Conservation (phyloP, 2,797 vertebrate genomes). For the Hemitrygon akajei region DNA sequence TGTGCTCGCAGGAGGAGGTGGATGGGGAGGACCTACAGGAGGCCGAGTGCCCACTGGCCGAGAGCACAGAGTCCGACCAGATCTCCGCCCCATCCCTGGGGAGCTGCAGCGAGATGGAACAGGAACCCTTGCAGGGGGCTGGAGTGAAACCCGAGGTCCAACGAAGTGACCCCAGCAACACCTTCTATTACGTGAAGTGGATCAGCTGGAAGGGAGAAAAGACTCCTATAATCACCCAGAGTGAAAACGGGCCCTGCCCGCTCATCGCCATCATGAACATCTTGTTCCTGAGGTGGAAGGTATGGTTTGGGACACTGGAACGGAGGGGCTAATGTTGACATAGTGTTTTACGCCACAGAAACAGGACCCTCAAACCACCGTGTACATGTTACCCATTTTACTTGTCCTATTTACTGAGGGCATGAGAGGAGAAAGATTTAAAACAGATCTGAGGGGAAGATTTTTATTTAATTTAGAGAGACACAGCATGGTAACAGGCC, state of each 20-base stretch:
- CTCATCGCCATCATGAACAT: slow-evolving; percentile 89
- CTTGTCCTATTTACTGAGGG: too few relatives aligned
- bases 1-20: background rate
- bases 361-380: too few relatives aligned
- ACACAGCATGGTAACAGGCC: too few relatives aligned
- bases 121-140: accelerated
- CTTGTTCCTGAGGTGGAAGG: slow-evolving; percentile 87
- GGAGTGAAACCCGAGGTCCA: background rate
- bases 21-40: background rate
- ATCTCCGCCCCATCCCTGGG: background rate
- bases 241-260: slow-evolving; percentile 84
- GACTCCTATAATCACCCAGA: slow-evolving; percentile 82
- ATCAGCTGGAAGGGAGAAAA: slow-evolving; percentile 84
- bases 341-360: too few relatives aligned
- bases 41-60: slow-evolving; percentile 37
- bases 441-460: too few relatives aligned
- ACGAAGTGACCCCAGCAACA: slow-evolving; percentile 44
- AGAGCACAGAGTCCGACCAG: background rate
- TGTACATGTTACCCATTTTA: too few relatives aligned
- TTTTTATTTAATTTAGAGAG: too few relatives aligned
- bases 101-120: background rate
- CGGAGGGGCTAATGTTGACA: too few relatives aligned
- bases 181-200: slow-evolving; percentile 83
- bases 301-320: slow-evolving; percentile 40
- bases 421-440: too few relatives aligned